phyloP scores from a whole-genome alignment of 2,797 vertebrate genomes.

The Valencia hispanica region DNA sequence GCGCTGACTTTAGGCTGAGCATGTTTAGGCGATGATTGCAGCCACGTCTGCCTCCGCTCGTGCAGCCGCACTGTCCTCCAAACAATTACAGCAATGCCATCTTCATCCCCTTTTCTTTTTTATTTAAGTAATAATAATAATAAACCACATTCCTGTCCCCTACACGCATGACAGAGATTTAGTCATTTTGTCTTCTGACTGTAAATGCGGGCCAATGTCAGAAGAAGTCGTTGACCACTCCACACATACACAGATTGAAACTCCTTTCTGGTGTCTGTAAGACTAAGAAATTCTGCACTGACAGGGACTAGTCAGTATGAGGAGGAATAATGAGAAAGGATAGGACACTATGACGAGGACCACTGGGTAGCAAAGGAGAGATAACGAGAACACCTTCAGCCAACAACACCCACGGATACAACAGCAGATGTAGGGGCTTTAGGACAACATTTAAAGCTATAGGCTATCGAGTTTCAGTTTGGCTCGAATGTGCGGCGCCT shows the following conservation, averaged over 20 bases:
- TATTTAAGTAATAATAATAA: conserved; percentile 4
- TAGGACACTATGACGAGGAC: conserved; percentile 28
- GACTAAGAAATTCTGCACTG: not conserved
- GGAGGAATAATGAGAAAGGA: conserved; percentile 32
- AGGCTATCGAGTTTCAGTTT: not conserved
- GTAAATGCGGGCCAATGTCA: conserved; percentile 3
- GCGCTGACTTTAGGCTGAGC: conserved; percentile 21
- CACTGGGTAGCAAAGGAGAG: conserved; percentile 23
- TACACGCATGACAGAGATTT: conserved; percentile 4
- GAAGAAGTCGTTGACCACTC: conserved; percentile 13
- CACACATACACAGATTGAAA: conserved; percentile 4
- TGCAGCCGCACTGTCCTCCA: conserved; percentile 8
- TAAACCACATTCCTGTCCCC: conserved; percentile 1
- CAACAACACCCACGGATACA: not conserved
- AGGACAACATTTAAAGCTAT: not conserved
- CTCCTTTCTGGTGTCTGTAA: conserved; percentile 1
- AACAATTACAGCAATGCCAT: conserved; percentile 22
- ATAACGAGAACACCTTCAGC: conserved; percentile 4
- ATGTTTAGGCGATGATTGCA: conserved; percentile 27
- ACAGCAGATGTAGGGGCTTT: not conserved
- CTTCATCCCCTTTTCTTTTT: conserved; percentile 5
- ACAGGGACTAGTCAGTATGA: conserved; percentile 20
- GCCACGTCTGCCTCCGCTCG: conserved; percentile 25
- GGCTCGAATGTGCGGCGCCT: not conserved
- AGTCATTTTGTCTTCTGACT: conserved; percentile 9